Evolutionary conservation across 2,113 vertebrate species (phyloP), one percentile per base, ranked within the genome.

Genomic region (Atrichornis clamosus): DNA sequence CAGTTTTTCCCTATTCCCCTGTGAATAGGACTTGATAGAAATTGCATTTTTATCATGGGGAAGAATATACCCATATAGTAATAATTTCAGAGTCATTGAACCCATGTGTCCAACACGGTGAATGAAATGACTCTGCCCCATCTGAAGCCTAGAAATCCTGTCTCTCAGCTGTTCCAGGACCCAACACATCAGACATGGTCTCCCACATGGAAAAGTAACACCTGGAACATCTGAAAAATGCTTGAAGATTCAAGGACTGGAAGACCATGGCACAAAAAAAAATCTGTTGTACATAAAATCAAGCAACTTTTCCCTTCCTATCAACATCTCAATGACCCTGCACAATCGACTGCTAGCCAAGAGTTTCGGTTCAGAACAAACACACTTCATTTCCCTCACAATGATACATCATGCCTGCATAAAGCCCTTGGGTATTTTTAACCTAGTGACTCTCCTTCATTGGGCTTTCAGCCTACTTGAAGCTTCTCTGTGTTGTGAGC

Each of bases 401-500:
- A 87, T 73, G 70, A 46, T 35, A 33, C 26, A 91, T 80, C 49
- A 65, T 0, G 1, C 47, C 84, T 90, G 63, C 33, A 55, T 59
- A 62, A 86, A 92, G 18, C 46, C 35, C 32, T 88, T 68, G 21
- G 63, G 11, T 96, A 93, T 96, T 97, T 97, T 97, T 97, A 97
- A 88, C 50, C 39, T 59, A 53, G 55, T 74, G n/a, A 85, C 37
- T 80, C 63, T 89, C 22, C 41, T 58, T 69, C 50, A 42, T 9
- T 65, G 49, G 27, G 44, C 12, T 95, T 94, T 83, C 75, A 95
- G 68, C 27, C 86, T 89, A 7, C 68, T 92, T 87, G 63, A 91
- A 90, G 50, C 28, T 67, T 30, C 82, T 84, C 23, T 70, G 20
- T 73, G 75, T 62, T 91, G 55, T 85, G 55, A 90, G 47, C 42